Base-by-base conservation (phyloP, 2,113 vertebrate genomes). In the Salvelinus namaycush region DNA sequence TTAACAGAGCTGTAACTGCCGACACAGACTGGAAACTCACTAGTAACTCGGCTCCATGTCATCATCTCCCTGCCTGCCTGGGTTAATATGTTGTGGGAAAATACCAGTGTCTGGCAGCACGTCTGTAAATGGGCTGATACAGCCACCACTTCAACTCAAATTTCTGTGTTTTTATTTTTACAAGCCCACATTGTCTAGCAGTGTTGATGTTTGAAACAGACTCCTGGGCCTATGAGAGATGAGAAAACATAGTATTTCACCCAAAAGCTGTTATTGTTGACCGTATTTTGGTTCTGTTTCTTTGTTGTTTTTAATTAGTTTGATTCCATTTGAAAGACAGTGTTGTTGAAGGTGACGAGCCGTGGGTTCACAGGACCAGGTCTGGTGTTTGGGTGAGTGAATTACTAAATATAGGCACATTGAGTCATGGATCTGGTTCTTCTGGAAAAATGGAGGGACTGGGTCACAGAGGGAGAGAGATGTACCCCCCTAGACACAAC, bases 361-460 rank as follows among this genome's bases (percentile, higher is more conserved):
- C 4, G 3, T 54, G 51, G 16, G 51, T 54, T 54, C 12, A 14
- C 16, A 54, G 16, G 51, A 54, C 51, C 16, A 54, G 16, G 16
- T 54, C 14, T 54, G 51, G 5, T 54, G 16, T 66, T 5, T 24
- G 51, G 64, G 64, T 75, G 65, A 54, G 20, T 12, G 44, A 75
- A 68, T 75, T 27, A 68, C 64, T 57, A 75, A 75, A 68, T 75
- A 75, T 34, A 44, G 0, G 39, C 39, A 11, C 9, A 11, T 44
- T 44, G 39, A 11, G 39, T 44, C 39, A 44, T 44, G 9, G 9
- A 11, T 44, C 39, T 44, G 39, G 9, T 12, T 44, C 39, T 11
- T 44, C 39, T 44, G 39, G 39, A 44, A 44, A 12, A 44, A 0
- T 27, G 64, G 22, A 71, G n/a, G 51, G 70, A 60, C 26, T 59